Percentiles rank a stretch among this genome's conserved stretches.
phyloP scores from a whole-genome alignment of 1,140 invertebrate genomes.

The Lanistes nyassanus region DNA sequence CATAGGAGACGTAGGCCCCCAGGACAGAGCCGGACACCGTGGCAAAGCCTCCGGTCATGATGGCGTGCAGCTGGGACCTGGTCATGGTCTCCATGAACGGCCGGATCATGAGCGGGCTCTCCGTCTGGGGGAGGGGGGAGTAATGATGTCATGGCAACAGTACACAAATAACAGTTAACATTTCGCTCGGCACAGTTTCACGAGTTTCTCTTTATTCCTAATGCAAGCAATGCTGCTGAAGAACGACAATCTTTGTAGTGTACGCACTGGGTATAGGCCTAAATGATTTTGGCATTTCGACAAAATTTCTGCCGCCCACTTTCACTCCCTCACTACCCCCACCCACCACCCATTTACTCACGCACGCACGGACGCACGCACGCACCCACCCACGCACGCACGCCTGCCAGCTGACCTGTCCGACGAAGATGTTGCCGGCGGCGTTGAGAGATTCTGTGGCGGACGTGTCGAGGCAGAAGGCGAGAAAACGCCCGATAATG shows the following conservation, averaged over 20 bases:
- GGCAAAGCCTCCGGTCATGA: constrained; percentile 64
- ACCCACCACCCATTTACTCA: neutral
- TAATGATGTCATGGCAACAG: too few species aligned
- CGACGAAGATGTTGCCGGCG: constrained; percentile 65
- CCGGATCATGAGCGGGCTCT: constrained; percentile 58
- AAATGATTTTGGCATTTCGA: too few species aligned
- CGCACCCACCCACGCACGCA: neutral
- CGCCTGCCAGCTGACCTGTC: constrained; percentile 46
- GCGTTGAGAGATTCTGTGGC: constrained; percentile 63
- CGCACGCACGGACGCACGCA: neutral
- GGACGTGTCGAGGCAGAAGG: constrained; percentile 51
- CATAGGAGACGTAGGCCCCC: constrained; percentile 52
- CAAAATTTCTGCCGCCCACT: too few species aligned
- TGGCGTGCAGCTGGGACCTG: constrained; percentile 60
- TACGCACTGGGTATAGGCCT: too few species aligned
- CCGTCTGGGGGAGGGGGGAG: constrained; percentile 53
- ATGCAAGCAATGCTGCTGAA: too few species aligned
- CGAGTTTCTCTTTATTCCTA: too few species aligned
- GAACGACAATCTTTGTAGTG: too few species aligned
- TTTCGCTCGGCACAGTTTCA: too few species aligned
- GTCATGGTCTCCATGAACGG: constrained; percentile 60
- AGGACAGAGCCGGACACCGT: constrained; percentile 61
- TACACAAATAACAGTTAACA: too few species aligned
- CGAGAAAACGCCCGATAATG: constrained; percentile 47
- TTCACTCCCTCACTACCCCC: neutral